Evolutionary conservation across 2,113 vertebrate species (phyloP).

Genomic region (Thomomys bottae): DNA sequence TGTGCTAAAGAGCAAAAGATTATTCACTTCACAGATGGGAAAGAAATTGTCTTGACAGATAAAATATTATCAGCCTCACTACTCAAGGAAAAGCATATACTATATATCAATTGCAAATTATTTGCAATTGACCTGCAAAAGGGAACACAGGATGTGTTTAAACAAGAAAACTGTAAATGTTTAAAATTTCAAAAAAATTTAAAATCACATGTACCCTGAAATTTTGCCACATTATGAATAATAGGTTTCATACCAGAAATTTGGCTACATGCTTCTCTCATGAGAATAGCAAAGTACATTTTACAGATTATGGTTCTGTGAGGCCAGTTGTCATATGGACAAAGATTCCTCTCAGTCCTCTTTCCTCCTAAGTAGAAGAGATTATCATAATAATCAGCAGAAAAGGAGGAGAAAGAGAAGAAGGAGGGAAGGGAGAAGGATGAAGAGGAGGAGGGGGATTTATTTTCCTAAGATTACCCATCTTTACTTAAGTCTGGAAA

Average conservation of each 20-base stretch:
- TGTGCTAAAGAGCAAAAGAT: not conserved
- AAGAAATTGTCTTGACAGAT: not conserved
- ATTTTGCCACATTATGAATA: not conserved
- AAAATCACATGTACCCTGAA: conserved; percentile 1
- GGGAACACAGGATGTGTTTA: not conserved
- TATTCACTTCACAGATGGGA: not conserved
- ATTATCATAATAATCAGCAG: too few species aligned
- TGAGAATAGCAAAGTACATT: conserved; percentile 5
- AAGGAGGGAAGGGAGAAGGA: too few species aligned
- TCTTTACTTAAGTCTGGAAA: conserved; percentile 27
- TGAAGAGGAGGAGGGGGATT: not conserved
- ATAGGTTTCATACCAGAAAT: not conserved
- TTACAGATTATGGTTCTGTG: not conserved
- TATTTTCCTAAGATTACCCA: conserved; percentile 15
- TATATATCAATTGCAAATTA: not conserved
- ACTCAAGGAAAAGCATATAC: not conserved
- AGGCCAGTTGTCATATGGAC: not conserved
- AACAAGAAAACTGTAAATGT: conserved; percentile 42
- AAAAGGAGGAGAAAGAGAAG: too few species aligned
- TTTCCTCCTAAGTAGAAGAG: not conserved
- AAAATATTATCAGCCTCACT: not conserved
- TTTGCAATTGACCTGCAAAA: not conserved
- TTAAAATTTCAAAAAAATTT: not conserved
- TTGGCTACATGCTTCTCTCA: conserved; percentile 23
- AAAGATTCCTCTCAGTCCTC: not conserved